These are phyloP conservation scores for Pachypanchax playfairii DNA, from an alignment of 2,113 vertebrate genomes.

Conservation along the genomic window DNA sequence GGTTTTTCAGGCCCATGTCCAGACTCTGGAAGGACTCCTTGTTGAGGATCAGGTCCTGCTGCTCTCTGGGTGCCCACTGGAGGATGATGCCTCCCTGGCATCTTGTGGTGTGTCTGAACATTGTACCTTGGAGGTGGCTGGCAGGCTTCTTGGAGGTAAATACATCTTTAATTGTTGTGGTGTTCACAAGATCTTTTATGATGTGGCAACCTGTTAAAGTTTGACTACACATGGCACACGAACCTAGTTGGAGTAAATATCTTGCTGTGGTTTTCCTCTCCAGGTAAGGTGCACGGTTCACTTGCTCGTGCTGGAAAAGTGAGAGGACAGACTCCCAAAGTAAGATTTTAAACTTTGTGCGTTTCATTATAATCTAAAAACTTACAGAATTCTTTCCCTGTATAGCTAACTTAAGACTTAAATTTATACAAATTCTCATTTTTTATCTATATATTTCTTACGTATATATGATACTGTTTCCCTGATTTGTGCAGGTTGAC, in stretches of 20 bases:
- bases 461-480: neutral
- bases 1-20: constrained; percentile 73
- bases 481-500: constrained; percentile 74
- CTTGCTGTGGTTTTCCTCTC: neutral
- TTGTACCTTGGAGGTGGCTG: constrained; percentile 80
- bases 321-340: constrained; percentile 85
- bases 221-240: too few species aligned
- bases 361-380: neutral
- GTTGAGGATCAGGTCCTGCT: constrained; percentile 81
- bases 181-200: too few species aligned
- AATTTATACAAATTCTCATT: neutral
- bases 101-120: constrained; percentile 78
- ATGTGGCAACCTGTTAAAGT: too few species aligned
- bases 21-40: constrained; percentile 78
- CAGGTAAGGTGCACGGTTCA: constrained; percentile 85
- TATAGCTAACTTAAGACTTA: too few species aligned
- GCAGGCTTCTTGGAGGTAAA: constrained; percentile 82
- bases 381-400: neutral
- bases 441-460: neutral
- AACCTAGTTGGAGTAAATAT: neutral
- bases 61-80: constrained; percentile 79
- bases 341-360: constrained; percentile 26
- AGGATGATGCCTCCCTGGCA: constrained; percentile 72
- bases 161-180: too few species aligned
- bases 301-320: constrained; percentile 86